Evolutionary conservation across 2,888 invertebrate genomes (phyloP), one percentile per base, ranked within the genome.

Genomic region (Leptopterna dolabrata): DNA sequence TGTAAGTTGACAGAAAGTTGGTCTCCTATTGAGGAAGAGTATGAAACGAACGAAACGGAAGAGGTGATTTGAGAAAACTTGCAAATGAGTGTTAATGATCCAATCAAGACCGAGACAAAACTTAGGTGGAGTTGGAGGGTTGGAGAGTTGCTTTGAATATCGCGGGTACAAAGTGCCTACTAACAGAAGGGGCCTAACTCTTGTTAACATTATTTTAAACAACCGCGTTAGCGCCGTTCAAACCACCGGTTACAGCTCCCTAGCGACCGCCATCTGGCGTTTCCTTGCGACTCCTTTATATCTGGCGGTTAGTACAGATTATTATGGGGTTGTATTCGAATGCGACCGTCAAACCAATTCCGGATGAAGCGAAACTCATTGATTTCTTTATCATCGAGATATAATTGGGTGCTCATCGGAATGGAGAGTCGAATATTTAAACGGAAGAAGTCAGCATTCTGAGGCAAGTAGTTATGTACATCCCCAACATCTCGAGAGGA

Each of bases 11-110:
- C 24, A 27, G 19, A 63, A 27, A 63, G 63, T 63, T 63, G 19
- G 63, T 24, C 24, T 63, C 19, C 63, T 7, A 24, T 63, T 63
- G 63, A 63, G 63, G 7, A 63, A 63, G 24, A 63, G 63, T 63
- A 63, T 63, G 63, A 24, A 63, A 13, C 63, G n/a, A 55, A 55
- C 55, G 27, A 0, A 63, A 63, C 63, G 19, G 27, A 63, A 24
- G 24, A 63, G 63, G 63, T 63, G 63, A 63, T 63, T 63, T 63
- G 19, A 41, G 63, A 83, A 83, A 83, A 83, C 83, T 83, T 70
- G 83, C 70, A 63, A 83, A 83, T 41, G 63, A 83, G 41, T 70
- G 83, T 83, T 83, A 70, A 83, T 63, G 70, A 83, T 36, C 63
- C 41, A 83, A 83, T 83, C 70, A 83, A 83, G 70, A 70, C 30